Conservation (phyloP, 2,888 invertebrate genomes). For the Nezara viridula region DNA sequence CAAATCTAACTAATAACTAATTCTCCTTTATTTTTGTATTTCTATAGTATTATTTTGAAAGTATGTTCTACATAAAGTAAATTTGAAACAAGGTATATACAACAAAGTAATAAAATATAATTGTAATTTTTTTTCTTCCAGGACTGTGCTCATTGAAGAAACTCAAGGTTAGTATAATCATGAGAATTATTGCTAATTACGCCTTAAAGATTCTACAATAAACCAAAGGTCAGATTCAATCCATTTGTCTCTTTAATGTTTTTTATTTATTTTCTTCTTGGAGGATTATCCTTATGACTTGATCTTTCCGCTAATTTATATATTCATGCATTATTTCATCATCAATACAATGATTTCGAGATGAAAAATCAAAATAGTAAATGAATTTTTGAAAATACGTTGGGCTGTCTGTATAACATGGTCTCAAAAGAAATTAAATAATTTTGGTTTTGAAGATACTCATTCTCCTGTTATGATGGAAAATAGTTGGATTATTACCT, state of each 20-base stretch:
- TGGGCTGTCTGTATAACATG: no score
- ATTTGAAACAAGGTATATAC: neutral
- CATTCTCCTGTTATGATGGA: no score
- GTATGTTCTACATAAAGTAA: no score
- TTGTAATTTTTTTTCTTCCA: neutral
- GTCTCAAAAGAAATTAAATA: no score
- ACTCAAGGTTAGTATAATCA: neutral
- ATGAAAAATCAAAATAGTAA: no score
- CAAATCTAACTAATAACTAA: no score
- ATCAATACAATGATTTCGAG: no score
- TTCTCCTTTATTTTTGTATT: no score
- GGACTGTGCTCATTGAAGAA: neutral
- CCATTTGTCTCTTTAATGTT: neutral
- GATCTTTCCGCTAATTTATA: neutral
- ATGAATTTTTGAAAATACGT: no score
- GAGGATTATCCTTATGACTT: neutral
- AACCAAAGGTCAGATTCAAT: neutral
- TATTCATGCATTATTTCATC: neutral
- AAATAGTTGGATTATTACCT: no score
- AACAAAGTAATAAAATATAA: neutral
- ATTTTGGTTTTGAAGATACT: no score
- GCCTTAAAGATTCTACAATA: neutral
- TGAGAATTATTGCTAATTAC: neutral
- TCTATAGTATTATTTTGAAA: no score
- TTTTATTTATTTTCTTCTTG: neutral